Evolutionary conservation across 2,113 vertebrate genomes (phyloP), one percentile per base, ranked within the genome.

Genomic region (Pelmatolapia mariae): DNA sequence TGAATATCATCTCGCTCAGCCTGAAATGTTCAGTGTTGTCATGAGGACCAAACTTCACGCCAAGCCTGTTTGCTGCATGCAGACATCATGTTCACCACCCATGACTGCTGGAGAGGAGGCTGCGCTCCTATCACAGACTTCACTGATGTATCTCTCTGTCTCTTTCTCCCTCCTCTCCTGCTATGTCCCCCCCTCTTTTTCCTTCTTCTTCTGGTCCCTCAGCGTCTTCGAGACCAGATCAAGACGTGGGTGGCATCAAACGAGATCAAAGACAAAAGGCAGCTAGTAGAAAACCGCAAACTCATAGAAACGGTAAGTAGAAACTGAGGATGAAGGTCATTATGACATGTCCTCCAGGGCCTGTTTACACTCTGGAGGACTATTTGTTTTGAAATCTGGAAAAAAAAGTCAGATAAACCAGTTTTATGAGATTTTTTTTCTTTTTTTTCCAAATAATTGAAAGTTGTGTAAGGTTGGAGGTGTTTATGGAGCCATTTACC

Each of bases 161-260:
- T 78, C 24, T 71, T 50, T 16, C 50, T 18, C 26, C 68, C 61
- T 53, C 18, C 29, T 6, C 56, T 12, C 45, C 24, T 0, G 1
- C 16, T 10, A 7, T 4, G 7, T 47, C 12, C 10, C 8, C 38
- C 8, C 36, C 38, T 7, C 61, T 80, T 85, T 56, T 82, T 52
- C 86, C 82, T 86, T 59, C 83, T 63, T 86, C 78, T 71, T 82
- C 79, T 91, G 71, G 36, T 86, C 81, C 87, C 63, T 81, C 95
- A 98, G 98, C 97, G 98, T 94, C 97, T 98, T 90, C 97, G 98
- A 96, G 98, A 98, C 97, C 98, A 98, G 97, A 98, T 98, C 96
- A 98, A 98, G 96, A 98, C 98, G 92, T 98, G 98, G 98, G 97
- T 98, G 53, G 98, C 98, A 2, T 98, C 98, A 92, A 98, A 97